These are phyloP conservation scores for Sitobion miscanthi DNA, from an alignment of 1,140 invertebrate species.

Conservation along the genomic window DNA sequence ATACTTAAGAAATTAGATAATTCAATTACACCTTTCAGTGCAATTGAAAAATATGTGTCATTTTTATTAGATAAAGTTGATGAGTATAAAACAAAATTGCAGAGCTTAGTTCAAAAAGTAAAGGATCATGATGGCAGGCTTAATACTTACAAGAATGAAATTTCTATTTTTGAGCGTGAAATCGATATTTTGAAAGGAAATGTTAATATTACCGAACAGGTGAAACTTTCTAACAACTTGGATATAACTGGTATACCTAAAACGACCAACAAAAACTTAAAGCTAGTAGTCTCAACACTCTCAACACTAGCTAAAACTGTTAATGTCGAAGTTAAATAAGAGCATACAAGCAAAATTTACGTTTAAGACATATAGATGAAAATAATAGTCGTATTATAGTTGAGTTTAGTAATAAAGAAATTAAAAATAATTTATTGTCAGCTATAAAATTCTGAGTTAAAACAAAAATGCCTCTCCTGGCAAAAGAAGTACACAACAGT, in stretches of 20 bases:
- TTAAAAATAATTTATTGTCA: too few species aligned
- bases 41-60: too few species aligned
- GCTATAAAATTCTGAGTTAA: too few species aligned
- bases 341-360: background rate
- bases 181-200: background rate
- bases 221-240: background rate
- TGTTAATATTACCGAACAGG: background rate
- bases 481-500: too few species aligned
- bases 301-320: background rate
- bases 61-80: too few species aligned
- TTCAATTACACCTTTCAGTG: too few species aligned
- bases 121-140: too few species aligned
- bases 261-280: background rate
- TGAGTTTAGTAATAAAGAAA: background rate
- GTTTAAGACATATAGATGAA: background rate
- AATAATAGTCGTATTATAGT: conserved; percentile 3
- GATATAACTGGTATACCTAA: background rate
- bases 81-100: too few species aligned
- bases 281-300: background rate
- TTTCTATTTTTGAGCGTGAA: background rate
- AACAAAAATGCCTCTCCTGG: too few species aligned
- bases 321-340: background rate
- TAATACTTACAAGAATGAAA: too few species aligned
- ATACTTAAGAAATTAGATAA: too few species aligned
- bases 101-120: too few species aligned